Evolutionary conservation across 2,113 vertebrate species (phyloP).

Genomic region (Trachemys scripta): DNA sequence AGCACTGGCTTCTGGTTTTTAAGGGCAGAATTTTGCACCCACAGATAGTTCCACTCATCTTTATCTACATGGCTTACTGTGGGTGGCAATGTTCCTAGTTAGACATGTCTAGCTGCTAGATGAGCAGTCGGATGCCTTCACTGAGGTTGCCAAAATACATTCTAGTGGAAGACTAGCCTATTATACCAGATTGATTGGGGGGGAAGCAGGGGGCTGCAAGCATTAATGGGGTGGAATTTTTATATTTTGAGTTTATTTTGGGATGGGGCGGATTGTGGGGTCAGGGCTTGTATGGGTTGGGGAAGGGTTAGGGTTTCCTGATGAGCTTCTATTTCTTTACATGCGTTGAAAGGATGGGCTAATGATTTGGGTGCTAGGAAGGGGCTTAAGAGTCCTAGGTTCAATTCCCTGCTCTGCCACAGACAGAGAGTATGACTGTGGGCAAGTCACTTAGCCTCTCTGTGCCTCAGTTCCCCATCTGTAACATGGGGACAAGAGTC

Average conservation of each 20-base stretch:
- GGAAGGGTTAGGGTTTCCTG: background rate
- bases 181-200: background rate
- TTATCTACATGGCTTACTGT: background rate
- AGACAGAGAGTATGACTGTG: background rate
- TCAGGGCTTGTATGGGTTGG: no score
- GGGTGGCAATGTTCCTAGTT: background rate
- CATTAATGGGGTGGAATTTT: background rate
- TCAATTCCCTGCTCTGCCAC: background rate
- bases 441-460: background rate
- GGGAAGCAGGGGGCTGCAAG: background rate
- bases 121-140: background rate
- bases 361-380: background rate
- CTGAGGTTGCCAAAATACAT: background rate
- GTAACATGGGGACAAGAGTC: background rate
- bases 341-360: background rate
- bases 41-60: accelerated
- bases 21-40: accelerated
- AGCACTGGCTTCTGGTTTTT: accelerated
- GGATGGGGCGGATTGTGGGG: background rate
- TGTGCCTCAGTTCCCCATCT: background rate
- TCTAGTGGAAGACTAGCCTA: background rate
- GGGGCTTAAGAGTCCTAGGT: background rate
- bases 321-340: background rate
- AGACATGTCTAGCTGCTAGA: background rate
- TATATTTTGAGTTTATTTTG: background rate